Base-by-base conservation (phyloP, 2,797 vertebrate species). In the Micromesistius poutassou region DNA sequence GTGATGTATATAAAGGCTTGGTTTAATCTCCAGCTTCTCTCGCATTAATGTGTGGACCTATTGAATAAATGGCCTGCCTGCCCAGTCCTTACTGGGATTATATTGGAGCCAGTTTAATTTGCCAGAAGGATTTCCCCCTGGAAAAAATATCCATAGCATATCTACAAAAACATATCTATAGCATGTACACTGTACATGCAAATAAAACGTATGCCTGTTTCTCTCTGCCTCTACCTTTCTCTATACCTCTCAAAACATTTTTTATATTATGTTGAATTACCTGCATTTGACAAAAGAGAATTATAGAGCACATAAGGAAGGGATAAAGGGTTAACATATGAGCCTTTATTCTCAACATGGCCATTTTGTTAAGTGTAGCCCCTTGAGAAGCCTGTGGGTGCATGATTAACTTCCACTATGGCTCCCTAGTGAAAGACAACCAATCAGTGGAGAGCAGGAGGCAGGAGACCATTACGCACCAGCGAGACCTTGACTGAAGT, bases 31-130 rank as follows among this genome's bases (percentile, higher is more conserved):
- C 30, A 31, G 28, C 13, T 38, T 12, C 72, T 81, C 19, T 40
- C 12, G 38, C 13, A 30, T 42, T 73, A 33, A 85, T 74, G 66
- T 84, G 78, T 40, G 79, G 71, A 22, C 74, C 71, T 71, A 78
- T 72, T 28, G 40, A 0, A 74, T 85, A 86, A 86, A 78, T 80
- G 79, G 80, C 77, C 79, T 76, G 80, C 81, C 68, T 71, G 68
- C 68, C 71, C 81, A 81, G 71, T 82, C 82, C 86, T 86, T 87
- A 82, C 71, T 71, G 78, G 72, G 81, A 78, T 79, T 86, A 77
- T 40, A 77, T 62, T 74, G 78, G 30, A 75, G 72, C 77, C 35
- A 76, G 82, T 86, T 84, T 75, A 81, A 81, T 78, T 78, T 78
- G 68, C 74, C 80, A 80, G 81, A 83, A 78, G 78, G 75, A 71